Evolutionary conservation across 1,140 invertebrate genomes (phyloP), one percentile per base, ranked within the genome.

Genomic region (Drosophila sturtevanti): DNA sequence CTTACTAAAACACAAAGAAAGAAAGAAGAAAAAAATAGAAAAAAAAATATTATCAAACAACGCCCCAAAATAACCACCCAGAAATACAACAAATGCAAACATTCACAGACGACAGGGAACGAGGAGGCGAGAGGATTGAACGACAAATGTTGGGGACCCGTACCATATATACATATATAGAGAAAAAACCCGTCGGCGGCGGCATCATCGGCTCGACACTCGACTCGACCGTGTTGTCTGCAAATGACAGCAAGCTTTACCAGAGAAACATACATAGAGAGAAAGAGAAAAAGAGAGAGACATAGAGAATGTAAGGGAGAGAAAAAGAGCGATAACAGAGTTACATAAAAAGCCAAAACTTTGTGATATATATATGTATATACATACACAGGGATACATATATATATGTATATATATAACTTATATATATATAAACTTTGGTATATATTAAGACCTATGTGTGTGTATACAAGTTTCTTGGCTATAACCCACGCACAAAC

Each of bases 221-320:
- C 63, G 63, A 66, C 70, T 59, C 18, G 54, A 48, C 66, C 22
- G 54, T 27, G 31, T 54, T 68, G 77, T 78, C 84, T 89, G 84
- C 84, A 89, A 89, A 89, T 89, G 84, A 89, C 84, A 89, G 84
- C 80, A 21, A 86, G 82, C 84, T 84, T 89, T 89, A 72, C 67
- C 38, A 48, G 22, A 27, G 63, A 61, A 78, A 12, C 2, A 0
- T 10, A 37, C 11, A n/a, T n/a, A n/a, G 10, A 12, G 35, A 14
- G n/a, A 48, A 11, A 48, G 16, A 21, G 41, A 18, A 0, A 16
- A 7, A 16, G 16, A 44, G 41, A 18, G 41, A 48, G 16, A 16
- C 7, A 31, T 4, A 16, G 38, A 21, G 16, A 48, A 2, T 10
- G 16, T 16, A 16, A 18, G 1, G 9, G 41, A 48, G 16, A 48